These are phyloP conservation scores for Pseudochirops corinnae DNA, from an alignment of 2,797 vertebrate species.

Conservation along the genomic window DNA sequence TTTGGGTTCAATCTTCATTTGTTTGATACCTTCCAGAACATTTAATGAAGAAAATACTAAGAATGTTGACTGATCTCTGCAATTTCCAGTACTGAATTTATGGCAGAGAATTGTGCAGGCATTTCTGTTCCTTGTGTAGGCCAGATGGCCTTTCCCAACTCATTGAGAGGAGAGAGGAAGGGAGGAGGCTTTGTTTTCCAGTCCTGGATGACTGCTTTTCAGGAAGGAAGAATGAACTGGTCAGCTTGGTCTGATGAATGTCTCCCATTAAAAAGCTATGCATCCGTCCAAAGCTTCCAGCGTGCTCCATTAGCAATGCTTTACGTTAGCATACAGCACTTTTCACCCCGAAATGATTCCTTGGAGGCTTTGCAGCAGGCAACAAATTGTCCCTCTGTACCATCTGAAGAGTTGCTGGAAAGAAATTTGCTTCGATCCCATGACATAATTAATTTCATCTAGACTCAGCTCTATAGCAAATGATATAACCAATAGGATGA, in stretches of 20 bases:
- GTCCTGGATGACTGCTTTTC: neutral
- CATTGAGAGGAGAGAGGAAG: constrained; percentile 10
- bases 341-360: neutral
- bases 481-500: neutral
- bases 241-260: neutral
- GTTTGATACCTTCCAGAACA: neutral
- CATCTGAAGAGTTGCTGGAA: neutral
- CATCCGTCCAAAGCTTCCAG: neutral
- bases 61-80: neutral
- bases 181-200: neutral
- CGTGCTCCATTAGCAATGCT: neutral
- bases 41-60: neutral
- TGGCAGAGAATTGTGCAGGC: neutral
- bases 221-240: neutral
- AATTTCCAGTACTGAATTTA: neutral
- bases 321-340: neutral
- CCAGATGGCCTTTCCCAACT: neutral
- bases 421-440: neutral
- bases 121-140: neutral
- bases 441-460: neutral
- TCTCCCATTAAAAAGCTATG: neutral
- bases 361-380: neutral
- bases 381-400: neutral
- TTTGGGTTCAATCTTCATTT: neutral
- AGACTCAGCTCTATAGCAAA: neutral